Evolutionary conservation across 2,797 vertebrate species (phyloP), one percentile per base, ranked within the genome.

Genomic region (Oreortyx pictus): DNA sequence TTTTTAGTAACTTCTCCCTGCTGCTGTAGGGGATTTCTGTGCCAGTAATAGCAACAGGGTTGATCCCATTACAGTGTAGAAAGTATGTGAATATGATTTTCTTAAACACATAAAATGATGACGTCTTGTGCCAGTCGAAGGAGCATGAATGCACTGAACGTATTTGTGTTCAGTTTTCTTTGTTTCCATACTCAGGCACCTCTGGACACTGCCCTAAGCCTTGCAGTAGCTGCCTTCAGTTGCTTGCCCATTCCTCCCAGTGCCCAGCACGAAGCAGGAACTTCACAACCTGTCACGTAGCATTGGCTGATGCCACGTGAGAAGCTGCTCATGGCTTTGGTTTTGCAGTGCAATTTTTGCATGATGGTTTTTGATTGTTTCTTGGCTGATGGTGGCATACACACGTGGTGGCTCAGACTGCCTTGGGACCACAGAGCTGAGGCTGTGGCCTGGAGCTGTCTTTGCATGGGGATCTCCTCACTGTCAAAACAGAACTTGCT

Each of bases 401-500:
- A 20, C 0, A 0, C 2, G 7, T 31, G 37, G 31, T 65, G n/a
- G 9, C 27, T 18, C 19, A 49, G 44, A 6, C n/a, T 18, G 1
- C 5, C 1, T 5, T 39, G 6, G 37, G 49, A 22, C 73, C 14
- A 7, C 29, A 57, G 52, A 50, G 64, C 76, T 64, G 44, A 22
- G 0, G 16, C 17, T 49, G 43, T 7, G 1, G 20, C 59, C 59
- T 59, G 59, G 39, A 86, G 59, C 56, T 83, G 11, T 47, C 49
- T 72, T 73, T 67, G 46, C 37, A 1, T 0, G 2, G 27, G 31
- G 6, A 35, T 57, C 27, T 72, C 29, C 23, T 72, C n/a, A 8
- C 39, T 9, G 8, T 10, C 4, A 47, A 70, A 35, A 11, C 49
- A 65, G 49, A 82, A 16, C 29, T 61, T 11, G 35, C 20, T 80